These are phyloP conservation scores for Pissodes strobi DNA, from an alignment of 1,140 invertebrate genomes.

Conservation along the genomic window DNA sequence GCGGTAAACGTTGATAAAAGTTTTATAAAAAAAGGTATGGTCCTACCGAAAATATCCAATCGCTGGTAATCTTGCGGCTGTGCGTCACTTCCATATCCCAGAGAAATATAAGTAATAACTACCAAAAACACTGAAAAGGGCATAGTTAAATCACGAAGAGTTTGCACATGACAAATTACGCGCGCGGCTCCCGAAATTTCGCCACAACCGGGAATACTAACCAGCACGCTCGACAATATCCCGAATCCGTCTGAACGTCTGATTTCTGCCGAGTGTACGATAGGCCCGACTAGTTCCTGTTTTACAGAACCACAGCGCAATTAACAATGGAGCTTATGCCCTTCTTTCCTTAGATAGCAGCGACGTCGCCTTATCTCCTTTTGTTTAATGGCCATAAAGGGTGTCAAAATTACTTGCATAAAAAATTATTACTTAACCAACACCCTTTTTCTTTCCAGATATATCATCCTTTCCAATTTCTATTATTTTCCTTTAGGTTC, in stretches of 20 bases:
- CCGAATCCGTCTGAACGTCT: constrained; percentile 26
- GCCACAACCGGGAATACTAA: background rate
- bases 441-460: no score
- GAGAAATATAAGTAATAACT: background rate
- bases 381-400: constrained; percentile 17
- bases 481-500: no score
- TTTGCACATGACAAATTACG: constrained; percentile 26
- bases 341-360: constrained; percentile 12
- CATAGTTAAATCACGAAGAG: constrained; percentile 24
- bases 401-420: constrained; percentile 6
- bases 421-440: no score
- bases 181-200: constrained; percentile 13
- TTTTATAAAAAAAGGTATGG: no score
- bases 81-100: constrained; percentile 2
- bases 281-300: constrained; percentile 26
- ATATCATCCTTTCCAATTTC: no score
- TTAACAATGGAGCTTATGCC: constrained; percentile 26
- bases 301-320: constrained; percentile 33
- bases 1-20: no score
- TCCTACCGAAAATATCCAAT: constrained; percentile 28
- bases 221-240: constrained; percentile 16
- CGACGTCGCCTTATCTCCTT: constrained; percentile 14
- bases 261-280: constrained; percentile 25
- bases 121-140: constrained; percentile 17
- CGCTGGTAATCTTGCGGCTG: constrained; percentile 20